Percentiles rank a stretch among this genome's conserved stretches.
Evolutionary conservation across 2,888 invertebrate species (phyloP).

Genomic region (Coleophora deauratella): DNA sequence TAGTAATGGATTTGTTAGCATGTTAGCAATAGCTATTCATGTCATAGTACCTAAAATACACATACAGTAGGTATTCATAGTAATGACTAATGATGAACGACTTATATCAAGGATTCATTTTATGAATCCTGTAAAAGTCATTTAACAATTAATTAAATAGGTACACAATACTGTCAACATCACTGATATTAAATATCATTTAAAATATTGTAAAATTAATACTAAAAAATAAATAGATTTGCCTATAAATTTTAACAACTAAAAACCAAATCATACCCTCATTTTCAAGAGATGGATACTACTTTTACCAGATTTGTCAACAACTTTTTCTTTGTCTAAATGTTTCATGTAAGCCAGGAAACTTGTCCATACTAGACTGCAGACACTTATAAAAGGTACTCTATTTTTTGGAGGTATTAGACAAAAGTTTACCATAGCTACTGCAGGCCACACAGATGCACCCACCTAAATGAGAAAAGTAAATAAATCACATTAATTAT

Average conservation of each 20-base stretch:
- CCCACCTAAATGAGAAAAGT: slow-evolving; percentile 72
- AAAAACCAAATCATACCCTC: slow-evolving; percentile 19
- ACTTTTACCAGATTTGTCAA: slow-evolving; percentile 23
- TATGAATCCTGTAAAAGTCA: no score
- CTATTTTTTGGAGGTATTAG: slow-evolving; percentile 82
- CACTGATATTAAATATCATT: neutral
- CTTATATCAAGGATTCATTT: no score
- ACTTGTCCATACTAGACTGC: slow-evolving; percentile 85
- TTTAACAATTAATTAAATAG: no score
- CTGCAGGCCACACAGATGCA: slow-evolving; percentile 81
- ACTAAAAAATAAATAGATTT: neutral
- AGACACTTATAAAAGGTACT: slow-evolving; percentile 83
- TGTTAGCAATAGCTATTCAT: no score
- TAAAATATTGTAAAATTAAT: neutral
- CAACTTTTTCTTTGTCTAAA: slow-evolving; percentile 47
- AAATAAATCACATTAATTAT: no score
- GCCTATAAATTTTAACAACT: neutral
- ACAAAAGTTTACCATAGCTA: slow-evolving; percentile 83
- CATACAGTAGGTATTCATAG: no score
- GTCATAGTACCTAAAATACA: no score
- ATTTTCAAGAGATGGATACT: slow-evolving; percentile 29
- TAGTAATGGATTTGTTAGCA: no score
- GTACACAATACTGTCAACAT: no score
- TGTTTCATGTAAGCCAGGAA: slow-evolving; percentile 89
- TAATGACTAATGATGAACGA: no score